These are phyloP conservation scores for Brachionus rotundiformis DNA, from an alignment of 1,140 invertebrate genomes.

Conservation along the genomic window DNA sequence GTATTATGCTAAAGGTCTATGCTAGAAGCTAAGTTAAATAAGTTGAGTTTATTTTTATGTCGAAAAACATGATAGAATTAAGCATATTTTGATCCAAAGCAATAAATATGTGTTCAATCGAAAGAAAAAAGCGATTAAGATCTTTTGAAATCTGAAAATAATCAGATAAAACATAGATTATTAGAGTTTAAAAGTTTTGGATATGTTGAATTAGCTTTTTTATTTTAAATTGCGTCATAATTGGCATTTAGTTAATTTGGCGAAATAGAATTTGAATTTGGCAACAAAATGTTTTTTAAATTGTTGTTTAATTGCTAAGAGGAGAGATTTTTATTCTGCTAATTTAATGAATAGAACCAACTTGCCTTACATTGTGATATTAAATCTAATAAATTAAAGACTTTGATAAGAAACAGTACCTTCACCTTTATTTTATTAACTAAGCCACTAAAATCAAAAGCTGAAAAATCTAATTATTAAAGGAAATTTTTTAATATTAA, in stretches of 20 bases:
- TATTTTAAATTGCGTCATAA: constrained; percentile 6
- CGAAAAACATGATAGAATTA: background rate
- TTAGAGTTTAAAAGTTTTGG: constrained; percentile 10
- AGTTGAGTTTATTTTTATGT: background rate
- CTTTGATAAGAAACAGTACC: too few relatives aligned
- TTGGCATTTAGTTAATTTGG: constrained; percentile 8
- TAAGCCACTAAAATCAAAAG: too few relatives aligned
- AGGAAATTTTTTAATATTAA: too few relatives aligned
- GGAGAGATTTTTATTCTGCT: too few relatives aligned
- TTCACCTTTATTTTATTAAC: too few relatives aligned
- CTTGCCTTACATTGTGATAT: too few relatives aligned
- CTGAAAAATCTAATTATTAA: too few relatives aligned
- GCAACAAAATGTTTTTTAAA: too few relatives aligned
- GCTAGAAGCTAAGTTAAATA: background rate
- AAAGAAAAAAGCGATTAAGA: constrained; percentile 19
- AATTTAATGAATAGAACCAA: too few relatives aligned
- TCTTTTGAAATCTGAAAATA: constrained; percentile 33
- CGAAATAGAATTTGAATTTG: background rate
- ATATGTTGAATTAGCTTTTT: constrained; percentile 20
- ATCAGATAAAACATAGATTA: constrained; percentile 17
- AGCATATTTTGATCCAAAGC: background rate
- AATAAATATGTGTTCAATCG: constrained; percentile 15
- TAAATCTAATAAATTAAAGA: too few relatives aligned
- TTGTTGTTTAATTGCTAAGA: too few relatives aligned
- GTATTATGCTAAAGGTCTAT: background rate